A percentile compares a stretch with the other conserved stretches of the same genome.
Conservation (phyloP, 2,888 invertebrate genomes). For the Branchipolynoe longqiensis region DNA sequence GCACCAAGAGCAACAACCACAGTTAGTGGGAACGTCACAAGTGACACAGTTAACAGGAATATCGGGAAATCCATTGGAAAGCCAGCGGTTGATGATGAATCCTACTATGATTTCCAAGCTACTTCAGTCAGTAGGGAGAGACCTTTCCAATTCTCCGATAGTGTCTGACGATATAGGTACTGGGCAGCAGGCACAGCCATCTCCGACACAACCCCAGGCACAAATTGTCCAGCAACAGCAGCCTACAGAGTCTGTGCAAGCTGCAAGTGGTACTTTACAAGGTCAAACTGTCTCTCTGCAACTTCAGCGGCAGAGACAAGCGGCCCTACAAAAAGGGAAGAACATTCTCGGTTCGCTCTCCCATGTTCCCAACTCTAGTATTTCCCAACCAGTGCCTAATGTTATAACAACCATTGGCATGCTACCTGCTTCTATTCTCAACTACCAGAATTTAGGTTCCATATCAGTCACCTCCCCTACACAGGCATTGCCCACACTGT, state of each 20-base stretch:
- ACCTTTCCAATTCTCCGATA: slow-evolving; percentile 13
- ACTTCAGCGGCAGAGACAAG: not conserved
- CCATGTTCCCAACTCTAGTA: not conserved
- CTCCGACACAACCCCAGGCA: not conserved
- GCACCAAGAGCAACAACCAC: not conserved
- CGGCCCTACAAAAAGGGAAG: not conserved
- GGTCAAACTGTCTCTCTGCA: not conserved
- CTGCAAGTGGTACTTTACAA: no score
- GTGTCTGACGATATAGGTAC: not conserved
- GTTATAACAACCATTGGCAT: not conserved
- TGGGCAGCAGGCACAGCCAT: not conserved
- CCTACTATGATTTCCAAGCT: slow-evolving; percentile 43
- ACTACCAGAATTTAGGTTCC: slow-evolving; percentile 26
- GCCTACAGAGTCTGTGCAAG: not conserved
- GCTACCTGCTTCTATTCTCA: slow-evolving; percentile 4
- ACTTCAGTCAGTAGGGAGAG: slow-evolving; percentile 52
- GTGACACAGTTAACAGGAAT: not conserved
- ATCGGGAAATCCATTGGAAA: not conserved
- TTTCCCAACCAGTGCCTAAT: not conserved
- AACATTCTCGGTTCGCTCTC: not conserved
- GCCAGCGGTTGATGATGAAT: slow-evolving; percentile 31
- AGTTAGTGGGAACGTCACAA: not conserved
- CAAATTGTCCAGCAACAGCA: not conserved
- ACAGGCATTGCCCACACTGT: not conserved
- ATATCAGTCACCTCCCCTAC: not conserved